Evolutionary conservation across 2,888 invertebrate genomes (phyloP), one percentile per base, ranked within the genome.

Genomic region (Acanthosepion esculentum): DNA sequence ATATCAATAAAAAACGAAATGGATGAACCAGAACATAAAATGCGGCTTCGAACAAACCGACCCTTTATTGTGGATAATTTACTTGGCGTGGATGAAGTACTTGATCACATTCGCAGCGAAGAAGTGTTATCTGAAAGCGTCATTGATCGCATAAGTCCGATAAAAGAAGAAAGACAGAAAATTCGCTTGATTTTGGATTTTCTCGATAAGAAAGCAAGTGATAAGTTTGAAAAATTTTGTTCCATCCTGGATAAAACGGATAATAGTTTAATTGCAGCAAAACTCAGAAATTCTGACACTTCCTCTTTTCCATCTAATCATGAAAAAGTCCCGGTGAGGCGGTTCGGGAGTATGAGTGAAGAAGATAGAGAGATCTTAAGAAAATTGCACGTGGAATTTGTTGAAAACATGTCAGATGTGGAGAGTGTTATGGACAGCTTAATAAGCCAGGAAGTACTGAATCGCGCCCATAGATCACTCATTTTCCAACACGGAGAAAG

Each of bases 361-460:
- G 33, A 93, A 50, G 93, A 93, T 50, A 93, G 15, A 29, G 26
- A 50, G n/a, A n/a, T 93, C 6, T 93, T 93, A 18, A 29, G 18
- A 93, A 48, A 29, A 29, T 93, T 93, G 29, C 93, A 53, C 48
- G 93, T 93, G 12, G 6, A 93, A n/a, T 48, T 93, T 53, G 93
- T 93, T 48, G 33, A 93, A 50, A 53, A 93, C 53, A 93, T 93
- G 93, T n/a, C 53, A 0, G 93, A 93, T 50, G 93, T 93, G 29
- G 93, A 93, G 29, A 48, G 53, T 7, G 93, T 93, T 48, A 18
- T 93, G n/a, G 93, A 93, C 29, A 93, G 29, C 33, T 33, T 93
- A 6, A 53, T 48, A 6, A 50, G 50, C 23, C n/a, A 93, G 53
- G 48, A 93, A 53, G 6, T 93, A 20, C 7, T 93, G 6, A 23